Evolutionary conservation across 2,113 vertebrate genomes (phyloP).

Genomic region (Anguilla japonica): DNA sequence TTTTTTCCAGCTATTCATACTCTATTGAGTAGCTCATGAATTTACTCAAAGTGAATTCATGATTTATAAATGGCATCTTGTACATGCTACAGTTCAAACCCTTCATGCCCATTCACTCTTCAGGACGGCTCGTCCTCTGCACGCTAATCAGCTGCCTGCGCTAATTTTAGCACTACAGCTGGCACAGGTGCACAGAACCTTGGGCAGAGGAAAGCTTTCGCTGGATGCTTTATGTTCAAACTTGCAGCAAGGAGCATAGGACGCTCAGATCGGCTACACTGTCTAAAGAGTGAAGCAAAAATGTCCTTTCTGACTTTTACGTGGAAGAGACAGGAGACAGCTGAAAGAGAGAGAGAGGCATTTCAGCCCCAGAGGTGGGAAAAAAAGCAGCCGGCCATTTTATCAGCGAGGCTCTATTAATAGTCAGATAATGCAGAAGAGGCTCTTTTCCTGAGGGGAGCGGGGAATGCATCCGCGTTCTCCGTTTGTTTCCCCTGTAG

Average conservation of each 20-base stretch:
- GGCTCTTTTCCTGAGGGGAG: background rate
- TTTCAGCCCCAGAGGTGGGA: conserved; percentile 11
- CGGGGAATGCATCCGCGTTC: background rate
- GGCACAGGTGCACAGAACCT: background rate
- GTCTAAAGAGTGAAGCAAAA: too few species aligned
- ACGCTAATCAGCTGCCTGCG: background rate
- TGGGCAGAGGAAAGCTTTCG: too few species aligned
- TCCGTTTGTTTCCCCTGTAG: background rate
- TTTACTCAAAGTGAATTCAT: too few species aligned
- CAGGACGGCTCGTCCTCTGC: background rate
- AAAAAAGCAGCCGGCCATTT: conserved; percentile 10
- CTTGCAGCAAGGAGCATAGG: too few species aligned
- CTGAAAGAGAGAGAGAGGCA: background rate
- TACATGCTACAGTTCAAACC: too few species aligned
- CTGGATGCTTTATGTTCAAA: background rate
- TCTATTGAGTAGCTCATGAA: too few species aligned
- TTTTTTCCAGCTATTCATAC: too few species aligned
- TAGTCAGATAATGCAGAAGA: conserved; percentile 9
- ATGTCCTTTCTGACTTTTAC: background rate
- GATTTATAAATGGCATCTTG: too few species aligned
- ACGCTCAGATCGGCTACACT: background rate
- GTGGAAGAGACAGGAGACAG: background rate
- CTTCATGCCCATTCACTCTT: too few species aligned
- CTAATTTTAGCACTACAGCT: background rate
- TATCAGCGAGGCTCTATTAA: conserved; percentile 17